phyloP scores from a whole-genome alignment of 2,797 vertebrate genomes.

The Sebastolobus alascanus region DNA sequence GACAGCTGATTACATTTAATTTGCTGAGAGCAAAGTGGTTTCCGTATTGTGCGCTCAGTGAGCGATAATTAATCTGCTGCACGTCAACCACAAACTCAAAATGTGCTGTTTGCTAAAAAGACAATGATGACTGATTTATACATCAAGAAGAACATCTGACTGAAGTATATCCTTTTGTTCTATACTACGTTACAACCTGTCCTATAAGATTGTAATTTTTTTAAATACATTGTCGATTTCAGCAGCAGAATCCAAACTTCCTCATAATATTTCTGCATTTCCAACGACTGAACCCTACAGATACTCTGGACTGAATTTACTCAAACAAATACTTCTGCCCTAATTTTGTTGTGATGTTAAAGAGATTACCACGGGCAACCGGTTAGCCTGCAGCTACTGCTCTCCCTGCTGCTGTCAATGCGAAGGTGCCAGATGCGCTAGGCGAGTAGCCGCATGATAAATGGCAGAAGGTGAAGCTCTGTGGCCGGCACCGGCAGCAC shows the following conservation, averaged over 20 bases:
- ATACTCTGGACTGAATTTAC: conserved; percentile 10
- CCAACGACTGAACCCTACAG: not conserved
- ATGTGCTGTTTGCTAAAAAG: conserved; percentile 56
- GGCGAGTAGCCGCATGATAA: conserved; percentile 77
- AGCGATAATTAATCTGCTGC: conserved; percentile 72
- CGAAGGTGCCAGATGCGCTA: conserved; percentile 77
- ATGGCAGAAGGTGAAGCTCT: conserved; percentile 79
- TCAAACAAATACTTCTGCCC: conserved; percentile 35
- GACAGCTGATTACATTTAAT: conserved; percentile 81
- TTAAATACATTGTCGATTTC: not conserved
- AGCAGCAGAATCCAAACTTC: not conserved
- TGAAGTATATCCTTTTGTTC: conserved; percentile 1
- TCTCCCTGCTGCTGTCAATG: conserved; percentile 60
- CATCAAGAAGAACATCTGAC: conserved; percentile 24
- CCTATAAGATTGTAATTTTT: not conserved
- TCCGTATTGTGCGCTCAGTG: conserved; percentile 62
- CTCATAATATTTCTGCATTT: not conserved
- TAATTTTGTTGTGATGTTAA: conserved; percentile 53
- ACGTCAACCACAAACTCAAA: conserved; percentile 58
- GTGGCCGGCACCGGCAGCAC: conserved; percentile 69
- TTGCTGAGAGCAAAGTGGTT: conserved; percentile 74
- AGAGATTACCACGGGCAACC: conserved; percentile 51
- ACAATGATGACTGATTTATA: conserved; percentile 42
- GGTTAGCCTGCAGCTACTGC: conserved; percentile 67
- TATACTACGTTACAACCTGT: not conserved